These are phyloP conservation scores for Scolanthus callimorphus DNA, from an alignment of 92 coral and sea anemone species.

Conservation along the genomic window DNA sequence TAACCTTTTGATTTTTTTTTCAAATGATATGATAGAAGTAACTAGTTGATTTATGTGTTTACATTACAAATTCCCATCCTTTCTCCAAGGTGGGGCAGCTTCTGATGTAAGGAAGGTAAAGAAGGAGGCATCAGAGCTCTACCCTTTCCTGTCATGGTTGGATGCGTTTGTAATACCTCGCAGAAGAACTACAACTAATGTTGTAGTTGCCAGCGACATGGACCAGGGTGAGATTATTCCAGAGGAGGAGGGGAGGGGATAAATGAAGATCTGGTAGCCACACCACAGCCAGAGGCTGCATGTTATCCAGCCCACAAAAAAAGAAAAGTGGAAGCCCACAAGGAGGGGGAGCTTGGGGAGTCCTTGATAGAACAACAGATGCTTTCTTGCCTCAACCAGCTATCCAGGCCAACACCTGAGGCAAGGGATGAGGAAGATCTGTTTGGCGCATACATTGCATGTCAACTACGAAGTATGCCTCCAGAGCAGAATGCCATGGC, in stretches of 20 bases:
- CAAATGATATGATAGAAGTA: too few species aligned
- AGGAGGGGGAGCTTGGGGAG: background rate
- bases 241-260: too few species aligned
- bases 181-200: slow-evolving; percentile 12
- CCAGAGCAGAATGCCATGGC: slow-evolving; percentile 46
- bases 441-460: slow-evolving; percentile 32
- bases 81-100: slow-evolving; percentile 7
- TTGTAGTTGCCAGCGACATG: slow-evolving; percentile 2
- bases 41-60: too few species aligned
- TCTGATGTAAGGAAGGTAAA: slow-evolving; percentile 22
- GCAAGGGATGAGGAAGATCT: slow-evolving; percentile 29
- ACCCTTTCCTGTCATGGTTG: slow-evolving; percentile 33
- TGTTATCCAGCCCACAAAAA: slow-evolving; percentile 8
- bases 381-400: background rate
- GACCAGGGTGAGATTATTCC: slow-evolving; percentile 15
- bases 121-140: slow-evolving; percentile 22
- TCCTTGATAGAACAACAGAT: background rate
- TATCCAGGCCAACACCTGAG: slow-evolving; percentile 10
- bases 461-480: slow-evolving; percentile 19
- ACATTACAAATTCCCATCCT: too few species aligned
- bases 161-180: slow-evolving; percentile 10
- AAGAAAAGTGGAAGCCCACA: slow-evolving; percentile 10
- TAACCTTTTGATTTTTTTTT: too few species aligned
- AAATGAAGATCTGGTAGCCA: too few species aligned
- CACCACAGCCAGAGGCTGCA: too few species aligned